Percentiles rank a stretch among this genome's conserved stretches.
phyloP scores from a whole-genome alignment of 2,888 invertebrate species.

The Thyatira batis region DNA sequence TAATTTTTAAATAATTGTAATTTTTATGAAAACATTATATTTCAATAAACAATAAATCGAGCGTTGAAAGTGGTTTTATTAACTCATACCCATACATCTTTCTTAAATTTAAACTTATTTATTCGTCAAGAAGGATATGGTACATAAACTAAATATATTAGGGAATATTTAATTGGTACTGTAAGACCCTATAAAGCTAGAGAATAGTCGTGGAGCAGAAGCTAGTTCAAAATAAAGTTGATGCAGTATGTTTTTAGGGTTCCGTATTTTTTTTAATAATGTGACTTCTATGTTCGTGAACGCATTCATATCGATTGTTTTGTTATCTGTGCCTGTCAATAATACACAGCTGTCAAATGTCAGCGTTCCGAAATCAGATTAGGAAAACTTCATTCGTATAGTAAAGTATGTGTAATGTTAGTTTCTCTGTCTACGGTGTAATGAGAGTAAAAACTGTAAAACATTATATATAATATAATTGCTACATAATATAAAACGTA shows the following conservation, averaged over 20 bases:
- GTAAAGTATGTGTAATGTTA: not conserved
- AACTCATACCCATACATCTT: not conserved
- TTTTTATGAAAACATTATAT: conserved; percentile 45
- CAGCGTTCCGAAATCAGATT: not conserved
- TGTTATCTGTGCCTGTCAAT: conserved; percentile 26
- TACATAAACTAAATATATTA: no score
- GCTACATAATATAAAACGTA: no score
- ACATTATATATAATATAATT: no score
- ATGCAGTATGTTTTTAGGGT: conserved; percentile 19
- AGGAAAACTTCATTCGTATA: not conserved
- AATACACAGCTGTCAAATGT: conserved; percentile 12
- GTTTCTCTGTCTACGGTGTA: no score
- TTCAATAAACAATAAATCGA: conserved; percentile 47
- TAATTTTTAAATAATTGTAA: conserved; percentile 36
- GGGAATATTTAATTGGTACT: no score
- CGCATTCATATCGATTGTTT: conserved; percentile 35
- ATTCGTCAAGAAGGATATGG: no score
- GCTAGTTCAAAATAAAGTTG: no score
- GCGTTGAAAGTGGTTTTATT: conserved; percentile 14
- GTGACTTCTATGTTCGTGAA: conserved; percentile 18
- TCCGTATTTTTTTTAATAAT: conserved; percentile 21
- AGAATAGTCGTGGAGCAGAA: no score
- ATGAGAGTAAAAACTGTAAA: no score
- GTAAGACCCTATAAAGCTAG: no score
- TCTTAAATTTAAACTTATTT: no score